A percentile compares a stretch with the other conserved stretches of the same genome.
Conservation (phyloP, 2,797 vertebrate species). For the Sciurus vulgaris region DNA sequence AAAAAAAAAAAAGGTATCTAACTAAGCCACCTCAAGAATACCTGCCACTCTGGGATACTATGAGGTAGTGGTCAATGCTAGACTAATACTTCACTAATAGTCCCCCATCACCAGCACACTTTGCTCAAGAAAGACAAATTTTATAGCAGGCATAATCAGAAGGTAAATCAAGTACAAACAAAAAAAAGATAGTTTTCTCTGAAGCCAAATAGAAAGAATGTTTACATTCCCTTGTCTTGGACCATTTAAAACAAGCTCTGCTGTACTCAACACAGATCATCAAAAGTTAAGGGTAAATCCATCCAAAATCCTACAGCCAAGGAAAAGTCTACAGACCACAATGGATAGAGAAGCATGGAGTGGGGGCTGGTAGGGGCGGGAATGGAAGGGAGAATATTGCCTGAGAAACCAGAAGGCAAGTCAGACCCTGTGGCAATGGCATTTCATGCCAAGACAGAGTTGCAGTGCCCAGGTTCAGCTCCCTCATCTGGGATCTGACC, state of each 20-base stretch:
- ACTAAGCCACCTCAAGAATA: neutral
- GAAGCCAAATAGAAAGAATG: conserved; percentile 61
- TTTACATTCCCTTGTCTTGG: conserved; percentile 39
- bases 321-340: neutral
- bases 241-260: conserved; percentile 6
- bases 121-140: conserved; percentile 57
- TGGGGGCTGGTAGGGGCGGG: too few relatives aligned
- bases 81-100: neutral
- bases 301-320: conserved; percentile 50
- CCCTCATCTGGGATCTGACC: neutral
- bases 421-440: neutral
- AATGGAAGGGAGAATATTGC: neutral
- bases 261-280: neutral
- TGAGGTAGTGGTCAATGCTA: neutral
- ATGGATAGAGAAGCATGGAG: neutral
- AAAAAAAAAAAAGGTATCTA: neutral
- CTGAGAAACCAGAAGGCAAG: neutral
- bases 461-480: neutral
- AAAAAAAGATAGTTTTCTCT: conserved; percentile 27
- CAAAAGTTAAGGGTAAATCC: conserved; percentile 47
- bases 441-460: neutral
- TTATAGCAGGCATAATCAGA: conserved; percentile 44
- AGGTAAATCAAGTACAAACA: conserved; percentile 65
- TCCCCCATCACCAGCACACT: neutral
- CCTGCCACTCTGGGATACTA: neutral